A percentile compares a stretch with the other conserved stretches of the same genome.
Conservation (phyloP, 1,140 invertebrate species). For the Apis cerana region DNA sequence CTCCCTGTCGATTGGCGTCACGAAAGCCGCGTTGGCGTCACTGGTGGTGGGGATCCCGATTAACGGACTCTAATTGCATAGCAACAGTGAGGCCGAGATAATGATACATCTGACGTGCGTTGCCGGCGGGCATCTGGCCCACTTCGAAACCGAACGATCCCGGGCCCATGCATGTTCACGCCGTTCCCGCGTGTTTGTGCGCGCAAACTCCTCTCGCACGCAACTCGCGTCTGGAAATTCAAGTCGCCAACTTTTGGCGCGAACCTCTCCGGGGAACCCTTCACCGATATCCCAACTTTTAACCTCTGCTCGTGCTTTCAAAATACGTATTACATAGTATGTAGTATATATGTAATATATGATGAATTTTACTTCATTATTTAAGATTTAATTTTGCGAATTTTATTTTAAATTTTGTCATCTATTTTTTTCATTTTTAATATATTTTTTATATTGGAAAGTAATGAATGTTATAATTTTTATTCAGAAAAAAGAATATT, state of each 20-base stretch:
- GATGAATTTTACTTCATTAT: not conserved
- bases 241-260: slow-evolving; percentile 40
- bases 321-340: not conserved
- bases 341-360: not conserved
- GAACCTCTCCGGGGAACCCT: slow-evolving; percentile 12
- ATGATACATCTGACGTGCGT: slow-evolving; percentile 77
- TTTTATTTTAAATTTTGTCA: no score
- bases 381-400: no score
- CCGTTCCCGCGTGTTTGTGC: not conserved
- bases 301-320: not conserved
- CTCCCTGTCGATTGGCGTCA: slow-evolving; percentile 27
- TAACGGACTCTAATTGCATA: slow-evolving; percentile 80
- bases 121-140: slow-evolving; percentile 72
- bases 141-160: slow-evolving; percentile 66
- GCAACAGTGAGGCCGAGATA: slow-evolving; percentile 79
- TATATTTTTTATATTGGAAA: no score
- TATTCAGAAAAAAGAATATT: no score
- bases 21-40: slow-evolving; percentile 55
- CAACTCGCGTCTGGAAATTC: slow-evolving; percentile 29
- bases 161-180: slow-evolving; percentile 34
- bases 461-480: no score
- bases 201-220: slow-evolving; percentile 23
- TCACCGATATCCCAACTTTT: slow-evolving; percentile 14
- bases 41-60: slow-evolving; percentile 67
- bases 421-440: no score